Percentiles rank a stretch among this genome's conserved stretches.
Evolutionary conservation across 2,797 vertebrate species (phyloP).

Genomic region (Hyperoplus immaculatus): DNA sequence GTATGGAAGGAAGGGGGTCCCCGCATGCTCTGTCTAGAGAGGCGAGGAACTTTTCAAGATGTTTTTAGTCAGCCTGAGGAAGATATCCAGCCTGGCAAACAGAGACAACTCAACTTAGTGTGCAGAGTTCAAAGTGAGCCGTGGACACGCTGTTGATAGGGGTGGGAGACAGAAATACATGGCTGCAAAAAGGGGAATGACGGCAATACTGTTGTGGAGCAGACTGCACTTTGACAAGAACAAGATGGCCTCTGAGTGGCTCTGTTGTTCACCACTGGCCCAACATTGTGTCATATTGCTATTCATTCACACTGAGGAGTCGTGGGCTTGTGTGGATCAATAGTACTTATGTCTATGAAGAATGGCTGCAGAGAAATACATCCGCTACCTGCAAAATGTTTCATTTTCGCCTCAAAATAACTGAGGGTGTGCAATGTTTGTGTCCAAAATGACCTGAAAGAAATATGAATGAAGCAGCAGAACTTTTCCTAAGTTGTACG

Average conservation of each 20-base stretch:
- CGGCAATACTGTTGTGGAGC: slow-evolving; percentile 66
- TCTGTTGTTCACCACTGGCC: slow-evolving; percentile 50
- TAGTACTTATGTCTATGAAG: slow-evolving; percentile 31
- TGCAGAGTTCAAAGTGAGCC: slow-evolving; percentile 22
- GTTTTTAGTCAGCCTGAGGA: neutral
- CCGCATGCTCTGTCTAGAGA: neutral
- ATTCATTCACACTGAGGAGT: slow-evolving; percentile 61
- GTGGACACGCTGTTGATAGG: slow-evolving; percentile 44
- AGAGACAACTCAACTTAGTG: slow-evolving; percentile 11
- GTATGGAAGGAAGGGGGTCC: slow-evolving; percentile 22
- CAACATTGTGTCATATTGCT: slow-evolving; percentile 52
- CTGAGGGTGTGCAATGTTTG: neutral
- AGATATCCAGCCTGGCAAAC: neutral
- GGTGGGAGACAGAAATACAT: slow-evolving; percentile 63
- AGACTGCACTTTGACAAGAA: slow-evolving; percentile 60
- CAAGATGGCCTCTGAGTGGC: slow-evolving; percentile 73
- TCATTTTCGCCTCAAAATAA: neutral
- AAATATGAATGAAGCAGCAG: slow-evolving; percentile 22
- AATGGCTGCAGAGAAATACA: slow-evolving; percentile 10
- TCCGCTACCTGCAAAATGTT: neutral
- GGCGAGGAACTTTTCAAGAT: neutral
- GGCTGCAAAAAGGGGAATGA: slow-evolving; percentile 60
- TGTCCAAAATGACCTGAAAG: slow-evolving; percentile 3
- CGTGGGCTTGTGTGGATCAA: slow-evolving; percentile 39
- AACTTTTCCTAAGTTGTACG: slow-evolving; percentile 40